Evolutionary conservation across 2,797 vertebrate species (phyloP), one percentile per base, ranked within the genome.

Genomic region (Peromyscus eremicus): DNA sequence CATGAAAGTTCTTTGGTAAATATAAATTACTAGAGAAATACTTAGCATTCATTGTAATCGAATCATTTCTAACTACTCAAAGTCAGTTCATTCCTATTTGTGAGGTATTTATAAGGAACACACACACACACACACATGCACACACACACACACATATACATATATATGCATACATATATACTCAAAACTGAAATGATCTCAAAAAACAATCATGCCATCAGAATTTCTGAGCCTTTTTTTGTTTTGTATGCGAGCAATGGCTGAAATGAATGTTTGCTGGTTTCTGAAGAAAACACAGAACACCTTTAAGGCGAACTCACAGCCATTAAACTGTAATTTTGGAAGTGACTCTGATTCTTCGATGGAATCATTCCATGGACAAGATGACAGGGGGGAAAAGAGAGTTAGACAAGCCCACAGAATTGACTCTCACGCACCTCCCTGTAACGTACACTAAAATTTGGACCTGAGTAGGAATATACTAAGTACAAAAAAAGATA

Each of bases 201-300:
- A 93, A 97, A 94, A 94, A 97, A 92, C 94, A 97, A 96, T 34
- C 89, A 90, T 91, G 27, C 55, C 94, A 84, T 92, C 94, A 94
- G 70, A 81, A 94, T 93, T 82, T 96, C 75, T 93, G 49, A 89
- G 82, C 46, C 73, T 91, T n/a, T 91, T n/a, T 97, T 97, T 82
- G 34, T 83, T 97, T 94, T 91, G 96, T 81, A 77, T 88, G 66
- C 91, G 95, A 96, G 92, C 81, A 95, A 79, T 96, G 95, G 94
- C 55, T n/a, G 7, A 94, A 92, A 91, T 84, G 94, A 93, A 97
- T 84, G 76, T 52, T 97, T 96, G 81, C 94, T 73, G 46, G 84
- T 95, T 77, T 89, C n/a, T 71, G 40, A 37, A 90, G 64, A 96
- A 95, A 96, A 97, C 84, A 80, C 25, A 86, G 96, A 97, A 92